These are phyloP conservation scores for Drosophila burlai DNA, from an alignment of 1,140 invertebrate genomes.

Conservation along the genomic window DNA sequence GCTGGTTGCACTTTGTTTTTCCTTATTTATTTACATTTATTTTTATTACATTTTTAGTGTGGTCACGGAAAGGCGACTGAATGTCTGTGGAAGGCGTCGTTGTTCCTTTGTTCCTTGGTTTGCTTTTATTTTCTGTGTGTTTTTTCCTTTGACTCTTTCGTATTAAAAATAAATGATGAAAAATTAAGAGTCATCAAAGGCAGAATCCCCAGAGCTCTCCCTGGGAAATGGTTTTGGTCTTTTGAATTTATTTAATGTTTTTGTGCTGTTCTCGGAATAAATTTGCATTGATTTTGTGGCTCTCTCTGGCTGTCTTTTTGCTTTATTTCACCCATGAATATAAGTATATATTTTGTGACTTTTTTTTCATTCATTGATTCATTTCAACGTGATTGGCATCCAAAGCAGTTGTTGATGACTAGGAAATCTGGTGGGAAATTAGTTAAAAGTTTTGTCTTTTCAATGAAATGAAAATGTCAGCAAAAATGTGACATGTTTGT, in stretches of 20 bases:
- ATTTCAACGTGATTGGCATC: conserved; percentile 62
- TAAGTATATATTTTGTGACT: conserved; percentile 8
- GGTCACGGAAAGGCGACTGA: conserved; percentile 59
- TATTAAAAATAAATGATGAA: conserved; percentile 60
- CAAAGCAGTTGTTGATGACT: conserved; percentile 20
- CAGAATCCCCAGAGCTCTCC: neutral
- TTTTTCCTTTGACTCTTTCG: conserved; percentile 17
- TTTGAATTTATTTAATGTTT: conserved; percentile 17
- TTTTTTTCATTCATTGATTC: conserved; percentile 45
- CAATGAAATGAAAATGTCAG: conserved; percentile 31
- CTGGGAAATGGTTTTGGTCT: conserved; percentile 33
- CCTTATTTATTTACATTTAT: conserved; percentile 11
- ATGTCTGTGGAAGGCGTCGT: conserved; percentile 47
- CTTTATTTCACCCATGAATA: conserved; percentile 1
- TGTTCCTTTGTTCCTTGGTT: conserved; percentile 17
- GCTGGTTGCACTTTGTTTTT: conserved; percentile 26
- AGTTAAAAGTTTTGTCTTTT: conserved; percentile 4
- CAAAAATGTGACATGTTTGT: conserved; percentile 14
- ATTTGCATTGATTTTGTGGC: conserved; percentile 46
- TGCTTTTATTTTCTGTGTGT: conserved; percentile 12
- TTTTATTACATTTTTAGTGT: conserved; percentile 13
- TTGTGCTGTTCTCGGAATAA: conserved; percentile 48
- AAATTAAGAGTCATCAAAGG: conserved; percentile 63
- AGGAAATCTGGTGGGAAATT: conserved; percentile 12
- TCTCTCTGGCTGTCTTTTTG: neutral